Evolutionary conservation across 2,888 invertebrate genomes (phyloP).

Genomic region (Ormyrus labotus): DNA sequence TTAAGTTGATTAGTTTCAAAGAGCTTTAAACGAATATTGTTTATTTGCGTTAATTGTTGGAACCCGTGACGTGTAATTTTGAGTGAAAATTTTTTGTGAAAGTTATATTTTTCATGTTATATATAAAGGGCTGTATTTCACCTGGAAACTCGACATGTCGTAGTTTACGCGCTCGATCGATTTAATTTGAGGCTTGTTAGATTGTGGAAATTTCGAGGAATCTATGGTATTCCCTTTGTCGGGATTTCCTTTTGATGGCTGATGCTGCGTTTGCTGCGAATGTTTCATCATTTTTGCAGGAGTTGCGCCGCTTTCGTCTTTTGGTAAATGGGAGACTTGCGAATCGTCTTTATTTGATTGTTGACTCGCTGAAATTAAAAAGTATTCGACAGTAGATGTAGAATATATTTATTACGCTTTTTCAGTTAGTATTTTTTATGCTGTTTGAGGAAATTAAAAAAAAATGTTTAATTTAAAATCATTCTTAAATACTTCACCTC

Average conservation of each 20-base stretch:
- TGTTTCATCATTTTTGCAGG: slow-evolving; percentile 41
- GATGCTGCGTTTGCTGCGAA: background rate
- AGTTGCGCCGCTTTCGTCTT: background rate
- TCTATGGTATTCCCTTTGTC: slow-evolving; percentile 1
- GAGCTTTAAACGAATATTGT: too few relatives aligned
- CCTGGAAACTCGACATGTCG: too few relatives aligned
- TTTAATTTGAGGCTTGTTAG: slow-evolving; percentile 35
- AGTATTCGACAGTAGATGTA: background rate
- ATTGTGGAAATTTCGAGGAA: slow-evolving; percentile 30
- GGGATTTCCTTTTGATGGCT: background rate
- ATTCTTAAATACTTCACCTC: slow-evolving; percentile 1
- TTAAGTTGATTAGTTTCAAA: too few relatives aligned
- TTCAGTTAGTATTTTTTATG: too few relatives aligned
- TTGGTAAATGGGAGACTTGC: background rate
- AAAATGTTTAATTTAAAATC: slow-evolving; percentile 1
- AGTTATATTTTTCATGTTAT: too few relatives aligned
- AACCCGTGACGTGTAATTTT: too few relatives aligned
- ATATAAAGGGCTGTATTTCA: too few relatives aligned
- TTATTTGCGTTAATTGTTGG: too few relatives aligned
- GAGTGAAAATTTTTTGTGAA: background rate
- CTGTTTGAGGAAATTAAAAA: background rate
- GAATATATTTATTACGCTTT: background rate
- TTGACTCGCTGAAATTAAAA: slow-evolving; percentile 9
- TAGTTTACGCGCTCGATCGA: slow-evolving; percentile 42
- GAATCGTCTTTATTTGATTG: background rate